phyloP scores from a whole-genome alignment of 2,797 vertebrate genomes.

The Eurystomus glaucurus region DNA sequence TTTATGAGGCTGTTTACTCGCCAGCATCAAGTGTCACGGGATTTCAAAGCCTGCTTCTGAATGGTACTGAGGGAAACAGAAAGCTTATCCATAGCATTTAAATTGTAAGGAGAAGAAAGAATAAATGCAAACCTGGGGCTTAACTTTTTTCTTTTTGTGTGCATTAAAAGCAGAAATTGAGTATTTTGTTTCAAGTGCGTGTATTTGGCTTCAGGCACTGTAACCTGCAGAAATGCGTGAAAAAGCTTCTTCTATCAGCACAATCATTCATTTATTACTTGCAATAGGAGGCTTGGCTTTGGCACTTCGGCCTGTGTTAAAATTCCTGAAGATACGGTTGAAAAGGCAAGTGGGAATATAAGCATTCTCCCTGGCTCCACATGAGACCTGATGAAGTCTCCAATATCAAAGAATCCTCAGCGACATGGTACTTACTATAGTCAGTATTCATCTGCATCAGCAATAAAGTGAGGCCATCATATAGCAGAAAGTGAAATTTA shows the following conservation, averaged over 20 bases:
- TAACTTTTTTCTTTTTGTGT: not conserved
- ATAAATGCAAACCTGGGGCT: not conserved
- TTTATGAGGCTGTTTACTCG: conserved; percentile 35
- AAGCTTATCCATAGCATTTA: not conserved
- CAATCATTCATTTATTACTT: not conserved
- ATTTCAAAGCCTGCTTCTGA: conserved; percentile 41
- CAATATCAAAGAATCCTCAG: not conserved
- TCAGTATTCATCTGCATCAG: not conserved
- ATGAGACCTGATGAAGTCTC: not conserved
- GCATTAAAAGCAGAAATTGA: not conserved
- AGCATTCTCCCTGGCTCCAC: rapidly evolving
- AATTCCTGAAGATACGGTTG: not conserved
- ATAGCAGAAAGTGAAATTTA: not conserved
- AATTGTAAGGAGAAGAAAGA: not conserved
- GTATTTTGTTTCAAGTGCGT: not conserved
- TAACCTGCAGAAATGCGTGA: not conserved
- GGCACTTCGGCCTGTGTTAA: not conserved
- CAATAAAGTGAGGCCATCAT: not conserved
- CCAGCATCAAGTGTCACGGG: not conserved
- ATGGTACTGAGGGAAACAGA: not conserved
- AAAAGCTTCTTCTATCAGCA: not conserved
- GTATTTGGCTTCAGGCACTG: not conserved
- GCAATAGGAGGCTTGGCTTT: not conserved
- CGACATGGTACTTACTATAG: not conserved
- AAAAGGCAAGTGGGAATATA: not conserved